Base-by-base conservation (phyloP, 2,888 invertebrate species). In the Isoperla grammatica region DNA sequence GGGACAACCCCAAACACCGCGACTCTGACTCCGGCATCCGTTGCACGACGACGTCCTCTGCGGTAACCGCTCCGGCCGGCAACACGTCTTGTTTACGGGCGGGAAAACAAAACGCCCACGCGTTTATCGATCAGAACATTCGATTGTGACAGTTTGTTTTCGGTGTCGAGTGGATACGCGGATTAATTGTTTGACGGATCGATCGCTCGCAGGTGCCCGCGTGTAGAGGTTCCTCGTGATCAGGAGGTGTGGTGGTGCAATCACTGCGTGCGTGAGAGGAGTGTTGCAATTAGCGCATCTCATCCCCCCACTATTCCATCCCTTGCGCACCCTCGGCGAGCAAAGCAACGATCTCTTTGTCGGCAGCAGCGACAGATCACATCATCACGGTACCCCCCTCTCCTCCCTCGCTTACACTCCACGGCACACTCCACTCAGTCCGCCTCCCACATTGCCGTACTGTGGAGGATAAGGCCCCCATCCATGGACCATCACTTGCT, bases 401-500 rank as follows among this genome's bases (percentile, higher is more conserved):
- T 54, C 57, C 45, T 60, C 56, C 35, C 56, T n/a, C 50, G 29
- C 58, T 37, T 46, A 48, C 57, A 57, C 58, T 40, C 39, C 46
- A 48, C 57, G 57, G 57, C 57, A 40, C 57, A 40, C 49, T 50
- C 58, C 42, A 50, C 42, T 42, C 29, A 19, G 12, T 35, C 39
- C 53, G 53, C 59, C 59, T 59, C 59, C 59, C 59, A 59, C 59
- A 58, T 50, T 29, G 58, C 53, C 57, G 57, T 29, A 46, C 35
- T 50, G 50, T 50, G 37, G 53, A 46, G 46, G 46, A 39, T 50
- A 57, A 58, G 45, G 59, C 59, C 59, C 59, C 59, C 45, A 20
- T 49, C 56, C 56, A 56, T 56, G 56, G 60, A 56, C 56, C 60
- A 60, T 54, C 59, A 53, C 42, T 45, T 23, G 45, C 56, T 56